Conservation (phyloP, 2,797 vertebrate species). For the Toxotes lorentzi region DNA sequence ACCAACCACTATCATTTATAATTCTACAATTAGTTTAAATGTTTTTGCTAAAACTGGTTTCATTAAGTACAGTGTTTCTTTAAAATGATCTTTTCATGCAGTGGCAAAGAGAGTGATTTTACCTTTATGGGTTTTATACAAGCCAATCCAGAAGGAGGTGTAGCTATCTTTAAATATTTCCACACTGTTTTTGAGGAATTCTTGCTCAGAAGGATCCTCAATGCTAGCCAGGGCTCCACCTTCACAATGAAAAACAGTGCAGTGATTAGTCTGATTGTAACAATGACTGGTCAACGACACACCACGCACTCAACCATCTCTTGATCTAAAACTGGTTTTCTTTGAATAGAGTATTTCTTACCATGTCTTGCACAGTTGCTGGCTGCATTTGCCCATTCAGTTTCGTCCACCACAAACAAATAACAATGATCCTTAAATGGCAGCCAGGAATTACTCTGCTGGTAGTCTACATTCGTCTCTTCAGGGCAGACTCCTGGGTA, state of each 20-base stretch:
- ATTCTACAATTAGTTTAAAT: not conserved
- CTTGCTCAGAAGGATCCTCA: constrained; percentile 85
- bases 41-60: not conserved
- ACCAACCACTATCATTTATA: too few species aligned
- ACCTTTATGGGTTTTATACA: constrained; percentile 92
- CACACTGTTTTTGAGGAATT: constrained; percentile 84
- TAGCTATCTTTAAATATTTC: constrained; percentile 83
- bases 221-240: constrained; percentile 89
- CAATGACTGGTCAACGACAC: not conserved
- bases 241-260: constrained; percentile 60
- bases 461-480: constrained; percentile 56
- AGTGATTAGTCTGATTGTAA: constrained; percentile 7
- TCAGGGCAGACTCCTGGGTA: constrained; percentile 90
- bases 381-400: constrained; percentile 88
- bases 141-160: constrained; percentile 90
- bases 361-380: constrained; percentile 87
- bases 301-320: not conserved
- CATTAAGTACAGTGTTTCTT: not conserved
- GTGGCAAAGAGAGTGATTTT: constrained; percentile 28
- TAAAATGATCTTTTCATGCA: not conserved
- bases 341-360: constrained; percentile 61
- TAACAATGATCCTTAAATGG: constrained; percentile 92
- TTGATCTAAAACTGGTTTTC: not conserved
- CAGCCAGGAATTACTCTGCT: constrained; percentile 83
- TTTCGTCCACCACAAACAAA: constrained; percentile 83